Base-by-base conservation (phyloP, 2,797 vertebrate species). In the Neoniphon sammara region DNA sequence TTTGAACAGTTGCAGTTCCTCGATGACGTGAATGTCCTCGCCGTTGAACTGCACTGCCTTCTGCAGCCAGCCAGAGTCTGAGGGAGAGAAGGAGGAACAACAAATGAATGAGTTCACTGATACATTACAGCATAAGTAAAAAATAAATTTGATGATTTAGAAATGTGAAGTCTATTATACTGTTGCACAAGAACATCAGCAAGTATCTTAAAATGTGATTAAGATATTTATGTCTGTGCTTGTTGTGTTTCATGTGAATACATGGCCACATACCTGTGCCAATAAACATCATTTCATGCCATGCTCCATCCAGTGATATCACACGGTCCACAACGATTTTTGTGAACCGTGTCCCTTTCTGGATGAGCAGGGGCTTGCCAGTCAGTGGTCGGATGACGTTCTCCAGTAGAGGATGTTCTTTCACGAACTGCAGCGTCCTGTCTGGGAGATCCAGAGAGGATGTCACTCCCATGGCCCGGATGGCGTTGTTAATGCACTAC, bases 1-100 rank as follows among this genome's bases (percentile, higher is more conserved):
- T 21, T 63, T 42, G 75, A 85, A 83, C 65, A 85, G 61, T 69
- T 86, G 81, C 66, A 86, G 72, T 44, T 86, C 84, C 66, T 86
- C 84, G 0, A 81, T 62, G 54, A 86, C 7, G n/a, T 17, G 72
- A 1, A 55, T 58, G 0, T 50, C 66, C 21, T 83, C 80, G 0
- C 69, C 72, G 2, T 64, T 75, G 36, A 70, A 67, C 20, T 5
- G 75, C 57, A 83, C 75, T 6, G 53, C 80, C 58, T 68, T 85
- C 49, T 78, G 84, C 53, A 83, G 30, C 30, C 30, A 31, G 30
- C 30, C 30, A 31, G 30, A 31, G 30, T 31, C 39, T 42, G 39
- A 42, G 39, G 39, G 12, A 2, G 39, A 6, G 30, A 31, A 42
- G 39, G 39, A 42, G 11, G 11, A 42, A 42, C 9, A 14, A 42